A percentile compares a stretch with the other conserved stretches of the same genome.
Evolutionary conservation across 2,797 vertebrate genomes (phyloP).

Genomic region (Morelia viridis): DNA sequence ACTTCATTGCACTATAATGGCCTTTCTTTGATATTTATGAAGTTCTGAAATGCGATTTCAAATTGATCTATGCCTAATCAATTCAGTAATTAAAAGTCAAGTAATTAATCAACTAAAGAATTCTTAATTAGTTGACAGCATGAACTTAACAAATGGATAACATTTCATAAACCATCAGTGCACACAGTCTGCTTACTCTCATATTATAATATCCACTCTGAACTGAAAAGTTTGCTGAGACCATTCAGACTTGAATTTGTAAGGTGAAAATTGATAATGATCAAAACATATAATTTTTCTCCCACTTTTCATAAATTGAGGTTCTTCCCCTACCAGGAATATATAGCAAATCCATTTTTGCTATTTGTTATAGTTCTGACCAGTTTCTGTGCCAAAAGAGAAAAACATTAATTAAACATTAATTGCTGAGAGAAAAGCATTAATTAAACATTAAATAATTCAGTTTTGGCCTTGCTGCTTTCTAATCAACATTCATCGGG

Average conservation of each 20-base stretch:
- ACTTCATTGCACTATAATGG: slow-evolving; percentile 11
- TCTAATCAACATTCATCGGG: neutral
- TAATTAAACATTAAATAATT: neutral
- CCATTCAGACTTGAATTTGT: neutral
- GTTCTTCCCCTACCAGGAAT: neutral
- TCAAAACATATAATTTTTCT: neutral
- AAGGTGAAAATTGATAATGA: neutral
- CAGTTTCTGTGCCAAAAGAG: neutral
- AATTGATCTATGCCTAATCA: slow-evolving; percentile 20
- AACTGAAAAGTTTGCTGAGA: neutral
- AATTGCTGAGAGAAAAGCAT: neutral
- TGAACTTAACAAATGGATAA: slow-evolving; percentile 2
- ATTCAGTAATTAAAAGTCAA: slow-evolving; percentile 28
- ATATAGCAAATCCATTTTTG: neutral
- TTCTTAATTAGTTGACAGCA: slow-evolving; percentile 17
- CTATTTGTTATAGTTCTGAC: neutral
- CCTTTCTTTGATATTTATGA: slow-evolving; percentile 19
- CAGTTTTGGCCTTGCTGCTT: neutral
- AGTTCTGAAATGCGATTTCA: slow-evolving; percentile 11
- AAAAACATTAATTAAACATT: neutral
- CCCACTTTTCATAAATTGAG: neutral
- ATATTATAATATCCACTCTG: neutral
- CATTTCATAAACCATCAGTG: slow-evolving; percentile 1
- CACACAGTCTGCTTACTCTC: neutral
- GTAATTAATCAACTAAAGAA: slow-evolving; percentile 19